Base-by-base conservation (phyloP, 1,140 invertebrate genomes). In the Leptestheria dahalacensis region DNA sequence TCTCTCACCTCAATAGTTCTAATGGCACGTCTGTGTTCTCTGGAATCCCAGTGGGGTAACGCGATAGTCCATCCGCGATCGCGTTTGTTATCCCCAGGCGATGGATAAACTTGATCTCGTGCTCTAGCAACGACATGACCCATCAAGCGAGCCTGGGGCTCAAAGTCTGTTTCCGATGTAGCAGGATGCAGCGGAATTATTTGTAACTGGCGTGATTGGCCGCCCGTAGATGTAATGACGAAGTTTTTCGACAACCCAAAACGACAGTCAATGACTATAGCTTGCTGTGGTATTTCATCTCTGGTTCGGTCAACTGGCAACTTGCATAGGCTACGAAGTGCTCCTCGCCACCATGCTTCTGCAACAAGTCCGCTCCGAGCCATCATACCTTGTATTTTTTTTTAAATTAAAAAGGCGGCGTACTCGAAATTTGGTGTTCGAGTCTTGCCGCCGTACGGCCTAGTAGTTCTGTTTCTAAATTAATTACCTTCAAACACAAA, bases 211-310 rank as follows among this genome's bases (percentile, higher is more conserved):
- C 1, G 51, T 68, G 55, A 77, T 74, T 15, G 67, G 55, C n/a
- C 64, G 65, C 11, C 68, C 70, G 54, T 68, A 62, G 4, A 77
- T 23, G 62, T 72, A 76, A 46, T 61, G 58, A 11, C 66, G 48
- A 46, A 70, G 67, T 41, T 69, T 66, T 26, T 69, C 62, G 1
- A 74, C 65, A 1, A 66, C 66, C 61, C 65, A n/a, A 68, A 15
- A 75, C 53, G 11, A 75, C 57, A 20, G 70, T 74, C 21, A 77
- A 63, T 47, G 65, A 66, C 68, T 77, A 75, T 57, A 62, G 57
- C 64, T 68, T 73, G 1, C 64, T 64, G 2, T 63, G 53, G 59
- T 70, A 76, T 11, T 25, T 2, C 2, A 9, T 21, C 18, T 60
- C 59, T 2, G 59, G 11, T 15, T 11, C 4, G n/a, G 18, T 60